Percentiles rank a stretch among this genome's conserved stretches.
phyloP scores from a whole-genome alignment of 2,888 invertebrate species.

The Orthosia gracilis region DNA sequence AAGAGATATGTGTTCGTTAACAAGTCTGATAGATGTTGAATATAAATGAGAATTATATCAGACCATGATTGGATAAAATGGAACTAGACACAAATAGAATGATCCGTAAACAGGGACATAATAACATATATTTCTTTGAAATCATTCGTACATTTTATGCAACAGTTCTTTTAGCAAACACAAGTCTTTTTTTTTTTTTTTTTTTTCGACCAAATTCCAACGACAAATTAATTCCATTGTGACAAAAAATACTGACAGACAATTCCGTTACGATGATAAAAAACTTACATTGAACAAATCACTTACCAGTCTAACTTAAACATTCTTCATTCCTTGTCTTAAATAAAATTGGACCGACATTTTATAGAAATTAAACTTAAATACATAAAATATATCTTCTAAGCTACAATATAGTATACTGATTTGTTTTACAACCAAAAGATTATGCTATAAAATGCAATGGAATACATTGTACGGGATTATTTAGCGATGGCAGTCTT shows the following conservation, averaged over 20 bases:
- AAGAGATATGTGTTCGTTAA: constrained; percentile 51
- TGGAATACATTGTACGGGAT: constrained; percentile 54
- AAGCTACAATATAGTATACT: constrained; percentile 56
- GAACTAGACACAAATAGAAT: constrained; percentile 29
- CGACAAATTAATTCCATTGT: constrained; percentile 27
- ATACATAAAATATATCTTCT: constrained; percentile 59
- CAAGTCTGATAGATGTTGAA: constrained; percentile 21
- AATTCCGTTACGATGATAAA: constrained; percentile 34
- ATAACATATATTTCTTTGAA: background rate
- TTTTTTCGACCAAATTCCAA: constrained; percentile 14
- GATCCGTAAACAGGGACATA: constrained; percentile 20
- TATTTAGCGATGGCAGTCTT: constrained; percentile 37
- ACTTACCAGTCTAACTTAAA: constrained; percentile 78
- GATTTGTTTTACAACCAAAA: constrained; percentile 64
- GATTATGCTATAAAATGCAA: constrained; percentile 67
- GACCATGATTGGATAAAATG: constrained; percentile 22
- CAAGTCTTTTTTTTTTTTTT: background rate
- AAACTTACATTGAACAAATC: constrained; percentile 63
- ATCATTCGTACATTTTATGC: background rate
- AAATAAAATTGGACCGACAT: constrained; percentile 84
- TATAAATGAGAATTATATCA: constrained; percentile 22
- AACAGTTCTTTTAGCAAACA: constrained; percentile 4
- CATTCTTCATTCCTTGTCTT: constrained; percentile 71
- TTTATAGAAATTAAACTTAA: constrained; percentile 66
- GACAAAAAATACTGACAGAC: constrained; percentile 51